Evolutionary conservation across 2,888 invertebrate species (phyloP), one percentile per base, ranked within the genome.

Genomic region (Leuctra nigra): DNA sequence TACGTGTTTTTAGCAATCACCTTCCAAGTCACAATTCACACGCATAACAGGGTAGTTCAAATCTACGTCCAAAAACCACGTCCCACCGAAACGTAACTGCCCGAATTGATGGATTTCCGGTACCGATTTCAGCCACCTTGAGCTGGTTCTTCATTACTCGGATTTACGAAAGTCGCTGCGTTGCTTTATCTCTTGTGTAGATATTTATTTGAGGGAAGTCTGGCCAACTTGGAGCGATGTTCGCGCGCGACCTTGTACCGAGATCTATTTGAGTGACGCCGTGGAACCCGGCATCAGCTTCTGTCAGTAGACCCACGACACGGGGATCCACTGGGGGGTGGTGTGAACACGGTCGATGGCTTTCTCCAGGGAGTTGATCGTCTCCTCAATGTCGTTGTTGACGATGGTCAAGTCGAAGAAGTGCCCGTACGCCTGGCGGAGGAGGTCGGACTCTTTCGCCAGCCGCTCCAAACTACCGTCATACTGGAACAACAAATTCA

Each of bases 361-460:
- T 62, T 86, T 83, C 72, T 97, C 95, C 65, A 99, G 77, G 62
- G 91, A 88, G 44, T 86, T 83, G 68, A 99, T 95, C 36, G 99
- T 99, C 73, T 97, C 97, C 73, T 98, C 97, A 62, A 99, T 99
- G 76, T 99, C 98, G 77, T 97, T 98, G 81, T 99, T 99, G 62
- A 98, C 91, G 69, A 99, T 95, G 65, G 89, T 93, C 72, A 96
- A 79, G 77, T 99, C 99, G 78, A 99, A 99, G 76, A 93, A 93
- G 75, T 99, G 99, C 44, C 98, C 97, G 76, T 99, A 99, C 13
- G 97, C 93, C 70, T 93, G 91, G 35, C 94, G 87, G 61, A 99
- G 79, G 74, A 95, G 86, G 67, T 99, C 97, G 53, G 97, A 97
- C 73, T 99, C 99, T 67, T 93, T 92, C 24, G 94, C 91, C 63